Base-by-base conservation (phyloP, 1,140 invertebrate genomes). In the Heliconius melpomene region DNA sequence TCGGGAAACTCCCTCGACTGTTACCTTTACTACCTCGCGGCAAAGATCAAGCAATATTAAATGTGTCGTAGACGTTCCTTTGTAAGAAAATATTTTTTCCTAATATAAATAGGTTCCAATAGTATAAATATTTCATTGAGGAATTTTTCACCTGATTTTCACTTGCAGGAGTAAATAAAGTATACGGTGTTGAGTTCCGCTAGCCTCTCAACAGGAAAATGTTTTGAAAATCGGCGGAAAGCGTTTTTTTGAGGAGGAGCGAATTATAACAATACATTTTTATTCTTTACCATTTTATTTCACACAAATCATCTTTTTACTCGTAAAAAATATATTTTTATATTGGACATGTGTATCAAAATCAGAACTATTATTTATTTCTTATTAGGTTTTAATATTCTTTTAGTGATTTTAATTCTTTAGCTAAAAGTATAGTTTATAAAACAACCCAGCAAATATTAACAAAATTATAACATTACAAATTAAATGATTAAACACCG, bases 1-100 rank as follows among this genome's bases (percentile, higher is more conserved):
- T 54, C 74, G 70, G 70, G 77, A 71, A 82, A 82, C 72, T 80
- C 77, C 78, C 73, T 71, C 78, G 29, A 36, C 57, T 52, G 72
- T 52, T 71, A 79, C 57, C 23, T 79, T 75, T 70, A 73, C 72
- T 74, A 78, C 77, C 16, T 54, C 72, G 75, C 23, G 75, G n/a
- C 75, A 76, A 76, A 76, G 75, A 76, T 70, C 3, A 70, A 38
- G 7, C 16, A 38, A 72, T 20, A 72, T 38, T 36, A 36, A 26
- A 38, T 20, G 1, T 38, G 3, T 38, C 32, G 18, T 40, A 72
- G 71, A 23, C 38, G 16, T n/a, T 9, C 16, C 20, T 38, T 72
- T 66, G 7, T 60, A 11, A 23, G 2, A 60, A 60, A 60, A 60
- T 60, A 60, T 11, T 60, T 60, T 26, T 60, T 60, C 13, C 9